Percentiles rank a stretch among this genome's conserved stretches.
phyloP scores from a whole-genome alignment of 1,140 invertebrate species.

The Hyposmocoma kahamanoa region DNA sequence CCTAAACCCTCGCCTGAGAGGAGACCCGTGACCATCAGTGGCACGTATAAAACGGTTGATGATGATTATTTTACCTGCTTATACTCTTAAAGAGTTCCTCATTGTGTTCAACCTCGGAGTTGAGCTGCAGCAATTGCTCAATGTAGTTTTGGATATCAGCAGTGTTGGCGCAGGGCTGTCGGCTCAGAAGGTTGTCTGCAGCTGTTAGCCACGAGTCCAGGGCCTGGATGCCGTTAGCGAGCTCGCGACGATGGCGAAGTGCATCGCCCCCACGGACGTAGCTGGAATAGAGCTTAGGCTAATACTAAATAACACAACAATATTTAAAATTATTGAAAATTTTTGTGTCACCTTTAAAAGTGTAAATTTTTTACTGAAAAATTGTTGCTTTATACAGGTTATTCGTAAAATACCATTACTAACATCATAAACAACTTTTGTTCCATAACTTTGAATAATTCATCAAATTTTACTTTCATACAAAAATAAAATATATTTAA shows the following conservation, averaged over 20 bases:
- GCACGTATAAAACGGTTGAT: too few relatives aligned
- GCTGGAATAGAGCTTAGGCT: conserved; percentile 18
- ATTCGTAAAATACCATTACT: too few relatives aligned
- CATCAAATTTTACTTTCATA: too few relatives aligned
- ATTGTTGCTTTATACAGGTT: too few relatives aligned
- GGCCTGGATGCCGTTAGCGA: conserved; percentile 83
- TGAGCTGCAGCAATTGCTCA: conserved; percentile 84
- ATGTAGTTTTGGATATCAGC: conserved; percentile 86
- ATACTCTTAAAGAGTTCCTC: conserved; percentile 90
- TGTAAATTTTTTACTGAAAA: too few relatives aligned
- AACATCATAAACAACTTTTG: too few relatives aligned
- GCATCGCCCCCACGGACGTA: conserved; percentile 93
- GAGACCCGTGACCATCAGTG: too few relatives aligned
- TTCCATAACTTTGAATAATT: too few relatives aligned
- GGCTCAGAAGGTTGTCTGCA: conserved; percentile 81
- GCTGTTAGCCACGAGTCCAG: conserved; percentile 86
- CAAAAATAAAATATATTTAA: too few relatives aligned
- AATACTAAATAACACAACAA: neutral
- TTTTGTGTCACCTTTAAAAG: too few relatives aligned
- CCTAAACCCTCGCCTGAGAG: too few relatives aligned
- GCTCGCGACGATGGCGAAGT: conserved; percentile 86
- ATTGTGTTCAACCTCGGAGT: conserved; percentile 87
- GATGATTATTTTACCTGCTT: conserved; percentile 64
- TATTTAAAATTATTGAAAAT: neutral
- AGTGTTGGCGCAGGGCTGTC: conserved; percentile 82